These are phyloP conservation scores for Holothuria leucospilota DNA, from an alignment of 53 echinoderm and acorn worm species.

Conservation along the genomic window DNA sequence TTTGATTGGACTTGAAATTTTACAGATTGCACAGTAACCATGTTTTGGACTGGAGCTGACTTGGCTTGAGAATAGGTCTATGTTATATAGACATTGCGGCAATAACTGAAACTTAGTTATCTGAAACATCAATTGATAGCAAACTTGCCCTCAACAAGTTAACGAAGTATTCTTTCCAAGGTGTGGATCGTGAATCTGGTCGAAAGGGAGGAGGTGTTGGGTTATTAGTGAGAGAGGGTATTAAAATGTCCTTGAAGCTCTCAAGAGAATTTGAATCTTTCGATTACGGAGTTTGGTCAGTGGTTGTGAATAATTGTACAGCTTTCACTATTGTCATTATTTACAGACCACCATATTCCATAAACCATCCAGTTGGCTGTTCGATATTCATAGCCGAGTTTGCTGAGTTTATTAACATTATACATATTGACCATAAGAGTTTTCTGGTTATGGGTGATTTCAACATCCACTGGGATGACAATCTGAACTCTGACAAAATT, in stretches of 20 bases:
- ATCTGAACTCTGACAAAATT: neutral
- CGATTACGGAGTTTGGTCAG: too few relatives aligned
- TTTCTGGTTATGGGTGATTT: neutral
- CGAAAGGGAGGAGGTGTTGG: neutral
- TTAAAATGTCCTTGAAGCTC: neutral
- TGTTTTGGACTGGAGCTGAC: too few relatives aligned
- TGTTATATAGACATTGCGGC: too few relatives aligned
- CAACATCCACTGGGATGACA: constrained; percentile 14
- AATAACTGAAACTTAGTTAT: too few relatives aligned
- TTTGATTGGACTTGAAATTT: too few relatives aligned
- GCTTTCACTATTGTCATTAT: neutral
- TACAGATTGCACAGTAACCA: too few relatives aligned
- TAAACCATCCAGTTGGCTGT: too few relatives aligned
- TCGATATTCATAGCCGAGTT: neutral
- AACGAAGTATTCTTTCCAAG: neutral
- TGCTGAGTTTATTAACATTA: neutral
- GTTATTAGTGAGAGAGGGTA: neutral
- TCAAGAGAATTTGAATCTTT: too few relatives aligned
- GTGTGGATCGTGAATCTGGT: constrained; percentile 8
- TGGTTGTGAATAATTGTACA: neutral
- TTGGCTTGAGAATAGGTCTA: too few relatives aligned
- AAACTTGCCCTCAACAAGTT: constrained; percentile 6
- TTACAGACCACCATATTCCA: too few relatives aligned
- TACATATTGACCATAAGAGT: neutral
- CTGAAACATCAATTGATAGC: neutral